Percentiles rank a stretch among this genome's conserved stretches.
These are phyloP conservation scores for Maniola jurtina DNA, from an alignment of 1,140 invertebrate genomes.

Conservation along the genomic window DNA sequence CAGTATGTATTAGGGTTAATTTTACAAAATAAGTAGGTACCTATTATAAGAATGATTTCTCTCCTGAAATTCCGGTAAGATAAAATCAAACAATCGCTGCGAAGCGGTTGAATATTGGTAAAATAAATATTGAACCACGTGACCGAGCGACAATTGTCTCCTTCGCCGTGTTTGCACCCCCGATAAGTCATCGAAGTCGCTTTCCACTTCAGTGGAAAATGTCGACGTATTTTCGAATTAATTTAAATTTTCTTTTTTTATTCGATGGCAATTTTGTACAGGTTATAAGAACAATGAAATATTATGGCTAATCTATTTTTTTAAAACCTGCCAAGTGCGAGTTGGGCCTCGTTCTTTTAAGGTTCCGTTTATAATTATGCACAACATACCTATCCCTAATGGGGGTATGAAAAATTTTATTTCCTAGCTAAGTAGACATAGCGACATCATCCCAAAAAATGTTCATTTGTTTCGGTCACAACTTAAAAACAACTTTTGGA, in stretches of 20 bases:
- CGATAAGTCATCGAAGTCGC: constrained; percentile 39
- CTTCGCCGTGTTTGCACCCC: constrained; percentile 41
- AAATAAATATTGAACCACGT: constrained; percentile 70
- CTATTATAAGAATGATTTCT: neutral
- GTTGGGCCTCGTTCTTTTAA: too few species aligned
- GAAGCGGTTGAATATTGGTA: constrained; percentile 66
- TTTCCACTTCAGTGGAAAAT: constrained; percentile 27
- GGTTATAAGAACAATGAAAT: neutral
- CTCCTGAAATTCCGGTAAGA: constrained; percentile 21
- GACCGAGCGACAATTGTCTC: constrained; percentile 50
- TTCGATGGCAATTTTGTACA: neutral
- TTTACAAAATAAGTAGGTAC: neutral
- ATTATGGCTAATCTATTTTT: too few species aligned
- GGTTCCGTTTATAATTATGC: too few species aligned
- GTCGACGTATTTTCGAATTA: constrained; percentile 5
- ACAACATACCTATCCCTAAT: too few species aligned
- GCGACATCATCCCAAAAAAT: too few species aligned
- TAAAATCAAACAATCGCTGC: constrained; percentile 39
- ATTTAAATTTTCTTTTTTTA: constrained; percentile 4
- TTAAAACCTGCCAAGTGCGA: too few species aligned
- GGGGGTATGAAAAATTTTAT: too few species aligned
- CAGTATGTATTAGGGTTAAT: too few species aligned
- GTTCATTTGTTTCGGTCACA: too few species aligned
- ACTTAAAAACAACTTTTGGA: too few species aligned
- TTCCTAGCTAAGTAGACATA: too few species aligned